Percentiles rank a stretch among this genome's conserved stretches.
These are phyloP conservation scores for Seriola quinqueradiata DNA, from an alignment of 2,113 vertebrate species.

Conservation along the genomic window DNA sequence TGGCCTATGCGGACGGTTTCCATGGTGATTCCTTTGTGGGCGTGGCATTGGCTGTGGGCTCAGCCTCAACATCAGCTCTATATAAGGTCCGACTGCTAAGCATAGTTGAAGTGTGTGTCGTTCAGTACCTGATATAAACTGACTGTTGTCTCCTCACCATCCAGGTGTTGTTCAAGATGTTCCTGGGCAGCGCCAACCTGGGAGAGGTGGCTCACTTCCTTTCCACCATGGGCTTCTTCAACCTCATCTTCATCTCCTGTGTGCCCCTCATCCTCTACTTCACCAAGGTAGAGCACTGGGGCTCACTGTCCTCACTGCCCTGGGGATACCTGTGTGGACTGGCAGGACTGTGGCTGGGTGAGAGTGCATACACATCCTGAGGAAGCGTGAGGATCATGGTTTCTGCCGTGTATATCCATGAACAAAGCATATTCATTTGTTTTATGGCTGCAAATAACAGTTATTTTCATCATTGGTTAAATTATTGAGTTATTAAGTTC, in stretches of 20 bases:
- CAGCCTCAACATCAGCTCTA: slow-evolving; percentile 95
- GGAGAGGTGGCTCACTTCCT: slow-evolving; percentile 97
- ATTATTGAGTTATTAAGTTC: not conserved
- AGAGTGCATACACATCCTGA: slow-evolving; percentile 27
- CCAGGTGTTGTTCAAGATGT: slow-evolving; percentile 99
- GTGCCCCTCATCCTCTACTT: slow-evolving; percentile 96
- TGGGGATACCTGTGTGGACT: slow-evolving; percentile 99
- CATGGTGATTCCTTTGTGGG: slow-evolving; percentile 97
- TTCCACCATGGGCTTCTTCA: slow-evolving; percentile 97
- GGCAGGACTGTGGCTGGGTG: slow-evolving; percentile 97
- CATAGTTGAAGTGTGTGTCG: not conserved
- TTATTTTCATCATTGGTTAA: not conserved
- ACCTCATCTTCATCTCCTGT: slow-evolving; percentile 96
- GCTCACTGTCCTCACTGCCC: slow-evolving; percentile 93
- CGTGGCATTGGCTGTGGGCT: slow-evolving; percentile 96
- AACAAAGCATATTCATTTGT: not conserved
- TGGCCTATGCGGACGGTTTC: slow-evolving; percentile 98
- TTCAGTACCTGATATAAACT: not conserved
- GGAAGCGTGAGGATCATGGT: not conserved
- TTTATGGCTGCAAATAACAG: not conserved
- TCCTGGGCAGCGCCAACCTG: slow-evolving; percentile 95
- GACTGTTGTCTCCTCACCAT: not conserved
- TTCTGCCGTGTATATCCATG: not conserved
- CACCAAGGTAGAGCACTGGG: slow-evolving; percentile 97
- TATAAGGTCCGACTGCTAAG: slow-evolving; percentile 89